These are phyloP conservation scores for Brachyhypopomus occidentalis DNA, from an alignment of 2,113 vertebrate species.

Conservation along the genomic window DNA sequence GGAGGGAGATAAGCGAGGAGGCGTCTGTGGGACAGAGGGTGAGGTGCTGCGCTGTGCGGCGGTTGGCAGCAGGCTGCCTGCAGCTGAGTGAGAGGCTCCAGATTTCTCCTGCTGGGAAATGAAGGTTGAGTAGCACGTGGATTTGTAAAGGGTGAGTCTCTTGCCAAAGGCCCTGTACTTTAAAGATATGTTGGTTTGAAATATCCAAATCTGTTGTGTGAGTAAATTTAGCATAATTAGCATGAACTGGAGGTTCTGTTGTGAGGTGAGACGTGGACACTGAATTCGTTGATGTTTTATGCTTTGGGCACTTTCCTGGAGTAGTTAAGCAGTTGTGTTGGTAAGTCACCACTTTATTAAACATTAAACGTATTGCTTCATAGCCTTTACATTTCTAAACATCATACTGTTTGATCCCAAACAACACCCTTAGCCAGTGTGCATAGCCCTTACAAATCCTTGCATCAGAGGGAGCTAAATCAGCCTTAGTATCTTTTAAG, in stretches of 20 bases:
- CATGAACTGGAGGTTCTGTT: background rate
- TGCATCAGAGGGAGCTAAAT: conserved; percentile 26
- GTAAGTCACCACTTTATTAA: background rate
- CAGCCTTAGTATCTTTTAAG: conserved; percentile 14
- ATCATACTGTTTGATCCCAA: conserved; percentile 32
- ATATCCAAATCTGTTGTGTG: background rate
- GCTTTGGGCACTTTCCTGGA: background rate
- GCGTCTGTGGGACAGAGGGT: background rate
- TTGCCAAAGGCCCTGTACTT: background rate
- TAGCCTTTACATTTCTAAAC: conserved; percentile 10
- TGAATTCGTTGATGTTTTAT: background rate
- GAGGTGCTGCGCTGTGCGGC: background rate
- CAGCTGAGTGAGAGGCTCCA: background rate
- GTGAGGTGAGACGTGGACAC: too few species aligned
- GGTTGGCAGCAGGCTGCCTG: conserved; percentile 20
- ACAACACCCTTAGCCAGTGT: conserved; percentile 29
- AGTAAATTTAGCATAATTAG: background rate
- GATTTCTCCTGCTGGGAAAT: background rate
- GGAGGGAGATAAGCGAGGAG: background rate
- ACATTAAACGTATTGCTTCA: background rate
- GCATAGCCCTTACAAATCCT: conserved; percentile 18
- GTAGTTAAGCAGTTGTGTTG: background rate
- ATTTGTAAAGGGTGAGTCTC: background rate
- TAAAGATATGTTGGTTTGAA: background rate
- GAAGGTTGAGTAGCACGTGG: conserved; percentile 10